Percentiles rank a stretch among this genome's conserved stretches.
phyloP scores from a whole-genome alignment of 2,888 invertebrate species.

The Acleris holmiana region DNA sequence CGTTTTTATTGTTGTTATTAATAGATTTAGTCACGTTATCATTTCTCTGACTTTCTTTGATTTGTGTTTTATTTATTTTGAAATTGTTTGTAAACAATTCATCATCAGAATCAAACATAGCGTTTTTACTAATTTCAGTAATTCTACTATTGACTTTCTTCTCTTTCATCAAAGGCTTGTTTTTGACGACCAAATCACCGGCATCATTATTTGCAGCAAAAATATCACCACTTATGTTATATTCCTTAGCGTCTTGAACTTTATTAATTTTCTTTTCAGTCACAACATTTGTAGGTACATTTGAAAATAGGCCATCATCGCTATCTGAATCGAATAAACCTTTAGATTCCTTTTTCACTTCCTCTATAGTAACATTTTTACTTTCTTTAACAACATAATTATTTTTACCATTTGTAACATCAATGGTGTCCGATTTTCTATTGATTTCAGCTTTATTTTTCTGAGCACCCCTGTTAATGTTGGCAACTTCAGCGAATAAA shows the following conservation, averaged over 20 bases:
- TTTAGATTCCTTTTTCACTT: constrained; percentile 41
- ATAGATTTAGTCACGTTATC: no score
- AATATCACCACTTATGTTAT: constrained; percentile 40
- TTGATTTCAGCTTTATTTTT: constrained; percentile 1
- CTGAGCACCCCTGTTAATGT: constrained; percentile 11
- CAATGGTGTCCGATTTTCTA: constrained; percentile 9
- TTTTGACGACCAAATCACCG: constrained; percentile 49
- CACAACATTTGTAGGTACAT: constrained; percentile 34
- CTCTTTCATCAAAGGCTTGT: background rate
- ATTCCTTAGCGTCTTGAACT: constrained; percentile 22
- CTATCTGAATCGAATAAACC: constrained; percentile 60
- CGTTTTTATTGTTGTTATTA: constrained; percentile 2
- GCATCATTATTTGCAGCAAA: constrained; percentile 63
- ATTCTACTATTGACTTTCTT: background rate
- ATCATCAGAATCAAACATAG: constrained; percentile 30
- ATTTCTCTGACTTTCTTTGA: background rate
- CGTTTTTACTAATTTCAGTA: constrained; percentile 8
- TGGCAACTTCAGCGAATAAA: constrained; percentile 62
- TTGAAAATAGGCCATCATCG: constrained; percentile 58
- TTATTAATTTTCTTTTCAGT: constrained; percentile 22
- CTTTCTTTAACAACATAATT: background rate
- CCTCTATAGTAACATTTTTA: constrained; percentile 37
- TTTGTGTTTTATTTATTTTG: background rate
- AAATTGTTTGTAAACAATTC: constrained; percentile 15
- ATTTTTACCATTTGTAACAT: constrained; percentile 5